A percentile compares a stretch with the other conserved stretches of the same genome.
phyloP scores from a whole-genome alignment of 2,888 invertebrate species.

The Dicyrtoma fusca region DNA sequence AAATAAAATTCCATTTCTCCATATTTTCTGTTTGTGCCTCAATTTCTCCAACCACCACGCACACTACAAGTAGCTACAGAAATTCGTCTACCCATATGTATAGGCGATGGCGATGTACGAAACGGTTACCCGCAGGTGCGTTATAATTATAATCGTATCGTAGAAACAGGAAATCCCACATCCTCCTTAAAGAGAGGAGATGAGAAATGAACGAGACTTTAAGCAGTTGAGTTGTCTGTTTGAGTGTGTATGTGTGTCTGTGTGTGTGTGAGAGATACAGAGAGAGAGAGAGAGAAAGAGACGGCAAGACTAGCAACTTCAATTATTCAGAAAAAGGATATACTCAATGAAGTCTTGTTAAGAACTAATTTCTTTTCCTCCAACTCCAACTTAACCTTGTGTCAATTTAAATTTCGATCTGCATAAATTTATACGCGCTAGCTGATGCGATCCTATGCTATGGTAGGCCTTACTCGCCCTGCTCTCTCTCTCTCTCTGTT shows the following conservation, averaged over 20 bases:
- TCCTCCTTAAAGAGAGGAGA: slow-evolving; percentile 48
- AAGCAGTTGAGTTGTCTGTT: no score
- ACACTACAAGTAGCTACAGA: background rate
- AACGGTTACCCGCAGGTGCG: slow-evolving; percentile 40
- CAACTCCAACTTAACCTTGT: slow-evolving; percentile 38
- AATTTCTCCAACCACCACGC: no score
- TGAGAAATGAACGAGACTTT: slow-evolving; percentile 5
- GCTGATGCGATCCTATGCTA: no score
- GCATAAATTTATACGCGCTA: background rate
- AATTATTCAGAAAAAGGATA: slow-evolving; percentile 41
- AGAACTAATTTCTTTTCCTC: slow-evolving; percentile 34
- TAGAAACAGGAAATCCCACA: slow-evolving; percentile 55
- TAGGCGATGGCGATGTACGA: no score
- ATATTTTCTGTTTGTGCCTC: slow-evolving; percentile 2
- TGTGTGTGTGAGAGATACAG: no score
- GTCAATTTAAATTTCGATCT: slow-evolving; percentile 32
- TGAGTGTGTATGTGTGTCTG: no score
- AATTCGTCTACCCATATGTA: no score
- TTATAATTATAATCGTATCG: slow-evolving; percentile 32
- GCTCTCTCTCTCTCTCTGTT: slow-evolving; percentile 17
- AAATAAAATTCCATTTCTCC: slow-evolving; percentile 27
- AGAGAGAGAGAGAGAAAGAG: background rate
- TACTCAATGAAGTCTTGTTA: slow-evolving; percentile 40
- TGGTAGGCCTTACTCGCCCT: background rate
- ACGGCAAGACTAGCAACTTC: slow-evolving; percentile 28